Evolutionary conservation across 2,888 invertebrate genomes (phyloP), one percentile per base, ranked within the genome.

Genomic region (Poecilobothrus nobilitatus): DNA sequence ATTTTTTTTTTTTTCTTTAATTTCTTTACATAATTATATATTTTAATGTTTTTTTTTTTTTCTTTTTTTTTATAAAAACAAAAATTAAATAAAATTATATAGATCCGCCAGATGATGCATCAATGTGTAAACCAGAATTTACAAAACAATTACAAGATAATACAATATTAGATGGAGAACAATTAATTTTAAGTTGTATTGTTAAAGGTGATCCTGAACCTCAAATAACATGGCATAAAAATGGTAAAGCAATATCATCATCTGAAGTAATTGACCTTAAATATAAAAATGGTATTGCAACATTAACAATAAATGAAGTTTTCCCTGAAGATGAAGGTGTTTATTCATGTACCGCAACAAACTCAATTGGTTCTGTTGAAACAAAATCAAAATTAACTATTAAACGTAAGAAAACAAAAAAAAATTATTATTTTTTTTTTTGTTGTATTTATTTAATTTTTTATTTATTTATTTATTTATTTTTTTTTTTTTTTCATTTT

Each of bases 251-350:
- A 71, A 79, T 80, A 72, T 87, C 87, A 71, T 92, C 92, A 18
- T 90, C 89, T 0, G 90, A 94, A 84, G 91, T 94, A 53, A 87
- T 97, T 76, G 94, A 95, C 80, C 86, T 97, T 70, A 95, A 94
- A 81, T 96, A 96, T 82, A 94, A 94, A 82, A 91, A 91, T 79
- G 92, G 94, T 67, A 86, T 91, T 15, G 96, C 96, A 0, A 91
- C 90, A 27, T 84, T 97, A 66, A 89, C 89, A 68, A 96, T 97
- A 76, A 91, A 90, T 76, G 97, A 97, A 84, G 89, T 95, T 66
- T 97, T 94, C 86, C 96, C 96, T 0, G 96, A 97, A 82, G 96
- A 97, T 79, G 96, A 95, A 80, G 95, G 91, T 27, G 88, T 90
- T 70, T 97, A 96, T 80, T 86, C 88, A 9, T 95, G 97, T 79